These are phyloP conservation scores for Ridgeia piscesae DNA, from an alignment of 1,140 invertebrate species.

Conservation along the genomic window DNA sequence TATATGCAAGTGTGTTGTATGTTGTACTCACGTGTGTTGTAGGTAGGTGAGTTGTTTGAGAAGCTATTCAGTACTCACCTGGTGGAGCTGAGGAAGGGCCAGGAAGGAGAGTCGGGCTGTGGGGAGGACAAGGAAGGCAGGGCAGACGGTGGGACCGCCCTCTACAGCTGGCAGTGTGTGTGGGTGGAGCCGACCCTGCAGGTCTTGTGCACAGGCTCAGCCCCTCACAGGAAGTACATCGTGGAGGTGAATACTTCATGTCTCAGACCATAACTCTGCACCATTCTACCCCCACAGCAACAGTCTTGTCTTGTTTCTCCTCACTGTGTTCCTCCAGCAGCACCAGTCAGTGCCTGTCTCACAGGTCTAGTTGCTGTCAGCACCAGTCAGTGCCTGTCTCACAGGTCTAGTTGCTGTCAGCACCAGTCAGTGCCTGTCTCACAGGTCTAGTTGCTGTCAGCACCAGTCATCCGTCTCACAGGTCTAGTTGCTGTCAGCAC, in stretches of 20 bases:
- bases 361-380: too few relatives aligned
- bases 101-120: background rate
- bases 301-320: too few relatives aligned
- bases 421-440: too few relatives aligned
- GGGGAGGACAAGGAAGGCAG: background rate
- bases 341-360: too few relatives aligned
- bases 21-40: background rate
- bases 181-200: background rate
- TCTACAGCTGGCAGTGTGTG: background rate
- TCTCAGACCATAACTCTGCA: too few relatives aligned
- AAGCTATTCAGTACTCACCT: background rate
- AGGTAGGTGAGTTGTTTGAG: background rate
- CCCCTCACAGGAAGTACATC: background rate
- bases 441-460: too few relatives aligned
- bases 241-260: background rate
- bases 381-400: too few relatives aligned
- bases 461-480: too few relatives aligned
- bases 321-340: too few relatives aligned
- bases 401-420: too few relatives aligned
- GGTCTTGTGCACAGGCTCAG: background rate
- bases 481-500: too few relatives aligned
- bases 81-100: background rate
- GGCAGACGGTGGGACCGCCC: background rate
- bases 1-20: background rate
- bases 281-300: too few relatives aligned